phyloP scores from a whole-genome alignment of 2,113 vertebrate genomes.

The Oxyura jamaicensis region DNA sequence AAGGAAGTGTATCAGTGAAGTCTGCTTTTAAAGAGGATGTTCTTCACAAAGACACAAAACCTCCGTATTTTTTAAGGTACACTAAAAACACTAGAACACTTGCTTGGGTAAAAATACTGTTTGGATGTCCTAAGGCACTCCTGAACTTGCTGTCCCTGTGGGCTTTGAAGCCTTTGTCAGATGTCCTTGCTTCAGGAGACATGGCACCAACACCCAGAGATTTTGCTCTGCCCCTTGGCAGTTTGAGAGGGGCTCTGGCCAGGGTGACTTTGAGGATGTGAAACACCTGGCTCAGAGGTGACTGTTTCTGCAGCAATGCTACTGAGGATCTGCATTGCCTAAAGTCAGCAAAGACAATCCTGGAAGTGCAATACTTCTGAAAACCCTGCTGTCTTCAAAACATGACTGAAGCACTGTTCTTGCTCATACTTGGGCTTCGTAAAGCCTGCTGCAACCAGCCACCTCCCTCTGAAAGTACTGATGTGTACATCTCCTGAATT shows the following conservation, averaged over 20 bases:
- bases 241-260: not conserved
- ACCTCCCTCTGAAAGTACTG: not conserved
- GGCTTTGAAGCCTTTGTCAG: not conserved
- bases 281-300: not conserved
- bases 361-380: not conserved
- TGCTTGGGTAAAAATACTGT: not conserved
- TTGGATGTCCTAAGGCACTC: not conserved
- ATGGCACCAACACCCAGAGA: fast-evolving
- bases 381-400: not conserved
- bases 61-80: not conserved
- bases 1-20: not conserved
- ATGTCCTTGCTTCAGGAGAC: not conserved
- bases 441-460: not conserved
- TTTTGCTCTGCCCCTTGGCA: not conserved
- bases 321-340: not conserved
- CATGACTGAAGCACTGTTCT: not conserved
- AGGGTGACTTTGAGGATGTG: not conserved
- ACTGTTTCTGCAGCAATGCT: not conserved
- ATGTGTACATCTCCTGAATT: not conserved
- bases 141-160: not conserved
- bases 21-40: not conserved
- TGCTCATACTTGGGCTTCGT: not conserved
- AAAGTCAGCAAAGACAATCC: not conserved
- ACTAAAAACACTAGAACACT: not conserved
- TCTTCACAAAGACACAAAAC: not conserved